A percentile compares a stretch with the other conserved stretches of the same genome.
These are phyloP conservation scores for Gymnobelideus leadbeateri DNA, from an alignment of 2,113 vertebrate genomes.

Conservation along the genomic window DNA sequence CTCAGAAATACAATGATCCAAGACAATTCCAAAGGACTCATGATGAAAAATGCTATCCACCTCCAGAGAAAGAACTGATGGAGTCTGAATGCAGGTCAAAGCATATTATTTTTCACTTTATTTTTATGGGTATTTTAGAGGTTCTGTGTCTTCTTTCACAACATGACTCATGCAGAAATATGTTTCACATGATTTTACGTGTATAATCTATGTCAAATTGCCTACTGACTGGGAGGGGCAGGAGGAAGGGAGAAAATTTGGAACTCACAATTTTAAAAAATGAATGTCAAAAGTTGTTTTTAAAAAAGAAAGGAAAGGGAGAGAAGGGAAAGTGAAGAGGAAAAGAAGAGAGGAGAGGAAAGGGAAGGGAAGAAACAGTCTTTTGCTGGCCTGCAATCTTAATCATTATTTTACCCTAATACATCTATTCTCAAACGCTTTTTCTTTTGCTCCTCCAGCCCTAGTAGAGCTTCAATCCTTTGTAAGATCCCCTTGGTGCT, in stretches of 20 bases:
- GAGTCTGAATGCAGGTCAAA: neutral
- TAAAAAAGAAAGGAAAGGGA: neutral
- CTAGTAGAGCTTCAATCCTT: neutral
- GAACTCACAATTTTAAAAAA: no score
- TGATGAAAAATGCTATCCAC: neutral
- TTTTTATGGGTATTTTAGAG: neutral
- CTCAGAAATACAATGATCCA: neutral
- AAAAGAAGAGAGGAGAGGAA: no score
- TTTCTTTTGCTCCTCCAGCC: neutral
- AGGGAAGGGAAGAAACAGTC: neutral
- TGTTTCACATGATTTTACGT: neutral
- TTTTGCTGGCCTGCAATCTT: neutral
- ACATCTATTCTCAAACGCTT: neutral
- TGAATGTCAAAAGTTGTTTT: no score
- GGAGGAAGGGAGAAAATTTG: neutral
- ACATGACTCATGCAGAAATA: neutral
- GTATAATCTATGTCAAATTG: neutral
- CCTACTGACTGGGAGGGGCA: neutral
- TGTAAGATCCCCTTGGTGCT: neutral
- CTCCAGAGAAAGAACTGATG: neutral
- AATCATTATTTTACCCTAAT: neutral
- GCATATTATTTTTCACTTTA: neutral
- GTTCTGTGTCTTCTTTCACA: neutral
- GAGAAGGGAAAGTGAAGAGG: neutral
- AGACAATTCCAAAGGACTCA: neutral